phyloP scores from a whole-genome alignment of 1,140 invertebrate genomes.

The Hydropsyche tenuis region DNA sequence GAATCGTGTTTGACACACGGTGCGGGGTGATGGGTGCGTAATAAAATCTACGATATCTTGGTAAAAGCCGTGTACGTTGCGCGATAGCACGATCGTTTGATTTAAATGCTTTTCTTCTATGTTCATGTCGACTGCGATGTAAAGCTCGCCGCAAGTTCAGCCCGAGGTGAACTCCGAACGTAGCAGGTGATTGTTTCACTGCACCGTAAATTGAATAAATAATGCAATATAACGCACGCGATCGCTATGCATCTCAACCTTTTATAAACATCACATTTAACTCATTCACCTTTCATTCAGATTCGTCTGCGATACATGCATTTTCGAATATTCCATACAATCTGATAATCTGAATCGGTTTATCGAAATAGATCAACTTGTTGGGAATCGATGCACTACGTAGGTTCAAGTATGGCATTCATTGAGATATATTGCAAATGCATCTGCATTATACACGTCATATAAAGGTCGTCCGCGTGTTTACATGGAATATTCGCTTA shows the following conservation, averaged over 20 bases:
- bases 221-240: constrained; percentile 34
- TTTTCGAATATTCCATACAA: neutral
- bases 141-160: constrained; percentile 39
- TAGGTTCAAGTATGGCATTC: constrained; percentile 10
- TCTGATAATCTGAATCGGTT: neutral
- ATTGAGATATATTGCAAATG: constrained; percentile 33
- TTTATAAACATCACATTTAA: constrained; percentile 3
- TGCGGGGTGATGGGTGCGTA: constrained; percentile 3
- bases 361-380: neutral
- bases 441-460: constrained; percentile 29
- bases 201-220: constrained; percentile 37
- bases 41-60: constrained; percentile 11
- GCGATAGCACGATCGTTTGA: constrained; percentile 17
- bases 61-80: neutral
- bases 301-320: too few species aligned
- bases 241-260: constrained; percentile 22
- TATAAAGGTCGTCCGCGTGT: constrained; percentile 32
- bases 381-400: too few species aligned
- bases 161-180: constrained; percentile 34
- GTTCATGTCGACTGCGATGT: constrained; percentile 26
- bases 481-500: constrained; percentile 31
- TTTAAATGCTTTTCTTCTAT: constrained; percentile 13
- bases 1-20: too few species aligned
- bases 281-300: neutral
- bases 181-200: constrained; percentile 40